A percentile compares a stretch with the other conserved stretches of the same genome.
phyloP scores from a whole-genome alignment of 1,140 invertebrate species.

The Calliphora vicina region DNA sequence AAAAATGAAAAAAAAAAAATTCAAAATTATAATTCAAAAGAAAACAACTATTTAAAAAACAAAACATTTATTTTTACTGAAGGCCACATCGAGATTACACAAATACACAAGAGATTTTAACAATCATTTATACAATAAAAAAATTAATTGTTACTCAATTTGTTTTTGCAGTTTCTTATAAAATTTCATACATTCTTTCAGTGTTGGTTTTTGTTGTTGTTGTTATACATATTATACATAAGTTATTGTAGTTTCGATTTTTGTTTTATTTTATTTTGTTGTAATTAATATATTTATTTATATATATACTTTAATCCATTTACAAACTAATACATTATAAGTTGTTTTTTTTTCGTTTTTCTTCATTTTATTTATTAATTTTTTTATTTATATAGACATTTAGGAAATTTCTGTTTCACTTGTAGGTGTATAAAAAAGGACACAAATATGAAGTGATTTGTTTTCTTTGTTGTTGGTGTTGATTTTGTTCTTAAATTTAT shows the following conservation, averaged over 20 bases:
- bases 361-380: too few species aligned
- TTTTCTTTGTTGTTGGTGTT: background rate
- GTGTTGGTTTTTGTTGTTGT: background rate
- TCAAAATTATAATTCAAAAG: background rate
- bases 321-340: background rate
- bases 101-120: background rate
- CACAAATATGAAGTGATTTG: conserved; percentile 17
- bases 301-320: background rate
- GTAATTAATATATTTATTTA: background rate
- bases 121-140: background rate
- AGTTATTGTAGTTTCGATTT: background rate
- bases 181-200: background rate
- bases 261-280: conserved; percentile 8
- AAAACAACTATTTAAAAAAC: background rate
- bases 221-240: background rate
- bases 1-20: background rate
- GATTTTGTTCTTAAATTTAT: background rate
- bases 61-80: background rate
- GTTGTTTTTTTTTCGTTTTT: background rate
- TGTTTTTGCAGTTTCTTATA: background rate
- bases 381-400: conserved; percentile 23
- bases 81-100: conserved; percentile 15
- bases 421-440: conserved; percentile 25
- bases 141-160: background rate
- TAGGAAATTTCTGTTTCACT: conserved; percentile 31